Conservation (phyloP, 2,113 vertebrate genomes). For the Tachysurus vachellii region DNA sequence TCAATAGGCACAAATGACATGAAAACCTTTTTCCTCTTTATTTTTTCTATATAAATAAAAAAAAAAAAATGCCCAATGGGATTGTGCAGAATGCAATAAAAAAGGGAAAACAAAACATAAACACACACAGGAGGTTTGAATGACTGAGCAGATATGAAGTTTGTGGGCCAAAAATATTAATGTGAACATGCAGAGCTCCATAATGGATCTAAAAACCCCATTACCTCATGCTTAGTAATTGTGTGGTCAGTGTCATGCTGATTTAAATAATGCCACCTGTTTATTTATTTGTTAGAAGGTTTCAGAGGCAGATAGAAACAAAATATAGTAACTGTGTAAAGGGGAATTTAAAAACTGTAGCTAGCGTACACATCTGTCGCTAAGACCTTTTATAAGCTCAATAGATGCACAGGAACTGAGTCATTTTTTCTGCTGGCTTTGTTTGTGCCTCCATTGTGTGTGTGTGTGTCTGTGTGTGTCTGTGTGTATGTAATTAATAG, state of each 20-base stretch:
- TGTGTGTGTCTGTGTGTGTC: no score
- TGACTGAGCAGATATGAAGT: neutral
- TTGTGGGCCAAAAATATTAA: neutral
- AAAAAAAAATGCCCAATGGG: neutral
- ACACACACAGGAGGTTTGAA: neutral
- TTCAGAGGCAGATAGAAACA: neutral
- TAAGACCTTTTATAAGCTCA: neutral
- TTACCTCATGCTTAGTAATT: neutral
- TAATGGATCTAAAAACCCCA: neutral
- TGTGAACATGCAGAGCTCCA: neutral
- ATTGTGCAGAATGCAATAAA: neutral
- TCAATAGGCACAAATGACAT: neutral
- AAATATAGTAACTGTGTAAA: neutral
- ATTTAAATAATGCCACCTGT: neutral
- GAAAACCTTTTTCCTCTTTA: neutral
- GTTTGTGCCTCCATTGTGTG: neutral
- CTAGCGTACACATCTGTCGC: no score
- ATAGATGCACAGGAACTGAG: neutral
- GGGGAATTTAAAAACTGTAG: neutral
- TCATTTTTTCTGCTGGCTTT: neutral
- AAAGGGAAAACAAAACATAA: neutral
- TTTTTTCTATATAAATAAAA: neutral
- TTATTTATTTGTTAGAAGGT: neutral
- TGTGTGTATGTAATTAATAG: no score
- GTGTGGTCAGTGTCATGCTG: neutral